A percentile compares a stretch with the other conserved stretches of the same genome.
These are phyloP conservation scores for Oreotrochilus melanogaster DNA, from an alignment of 2,113 vertebrate genomes.

Conservation along the genomic window DNA sequence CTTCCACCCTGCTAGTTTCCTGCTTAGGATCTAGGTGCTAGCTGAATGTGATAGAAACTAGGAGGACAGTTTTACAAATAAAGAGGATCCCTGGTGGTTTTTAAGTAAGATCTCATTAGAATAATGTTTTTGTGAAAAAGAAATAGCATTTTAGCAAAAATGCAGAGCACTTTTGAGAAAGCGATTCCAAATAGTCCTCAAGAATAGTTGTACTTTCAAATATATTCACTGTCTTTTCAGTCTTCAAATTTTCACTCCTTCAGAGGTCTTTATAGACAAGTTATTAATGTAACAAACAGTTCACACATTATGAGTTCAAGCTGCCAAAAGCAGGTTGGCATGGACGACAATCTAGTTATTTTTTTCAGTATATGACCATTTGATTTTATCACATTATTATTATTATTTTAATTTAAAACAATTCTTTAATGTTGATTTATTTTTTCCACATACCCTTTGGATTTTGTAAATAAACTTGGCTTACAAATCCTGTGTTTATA, in stretches of 20 bases:
- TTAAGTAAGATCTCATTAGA: not conserved
- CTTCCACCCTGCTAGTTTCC: fast-evolving
- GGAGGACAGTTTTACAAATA: not conserved
- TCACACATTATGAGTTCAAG: not conserved
- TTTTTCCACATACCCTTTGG: not conserved
- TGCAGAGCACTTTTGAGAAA: not conserved
- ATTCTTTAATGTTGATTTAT: not conserved
- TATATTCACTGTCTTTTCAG: not conserved
- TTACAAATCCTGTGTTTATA: not conserved
- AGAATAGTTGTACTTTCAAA: not conserved
- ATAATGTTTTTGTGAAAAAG: not conserved
- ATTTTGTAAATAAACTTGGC: not conserved
- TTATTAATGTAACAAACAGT: not conserved
- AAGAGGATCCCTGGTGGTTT: not conserved
- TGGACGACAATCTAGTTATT: not conserved
- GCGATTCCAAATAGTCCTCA: not conserved
- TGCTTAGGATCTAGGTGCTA: not conserved
- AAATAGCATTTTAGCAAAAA: not conserved
- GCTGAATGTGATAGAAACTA: not conserved
- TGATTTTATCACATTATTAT: not conserved
- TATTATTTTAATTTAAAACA: not conserved
- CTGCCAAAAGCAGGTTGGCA: not conserved
- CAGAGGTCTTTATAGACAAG: not conserved
- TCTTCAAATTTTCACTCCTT: not conserved
- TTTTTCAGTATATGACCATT: not conserved